Percentiles rank a stretch among this genome's conserved stretches.
Evolutionary conservation across 64 coral and sea anemone species (phyloP).

Genomic region (Platygyra sinensis): DNA sequence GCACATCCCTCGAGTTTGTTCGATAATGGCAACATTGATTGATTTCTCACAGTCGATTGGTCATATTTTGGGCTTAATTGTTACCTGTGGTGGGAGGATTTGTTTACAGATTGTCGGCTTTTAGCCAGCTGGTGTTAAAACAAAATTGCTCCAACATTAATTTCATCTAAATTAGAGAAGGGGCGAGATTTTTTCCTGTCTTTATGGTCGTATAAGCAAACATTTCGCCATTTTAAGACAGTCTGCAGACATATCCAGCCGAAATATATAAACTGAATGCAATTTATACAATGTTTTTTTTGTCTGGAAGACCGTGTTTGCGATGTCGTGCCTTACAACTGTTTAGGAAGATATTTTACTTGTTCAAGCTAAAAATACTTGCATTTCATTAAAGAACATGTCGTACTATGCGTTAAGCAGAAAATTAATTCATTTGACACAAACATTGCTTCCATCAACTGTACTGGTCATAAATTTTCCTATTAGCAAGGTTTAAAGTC

Average conservation of each 20-base stretch:
- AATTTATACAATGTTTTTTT: too few species aligned
- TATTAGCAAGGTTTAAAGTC: too few species aligned
- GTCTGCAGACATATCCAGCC: not conserved
- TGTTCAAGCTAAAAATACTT: not conserved
- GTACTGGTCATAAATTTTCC: too few species aligned
- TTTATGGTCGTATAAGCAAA: not conserved
- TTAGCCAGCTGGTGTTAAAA: not conserved
- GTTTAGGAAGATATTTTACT: not conserved
- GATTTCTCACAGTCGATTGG: not conserved
- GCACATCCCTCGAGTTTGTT: constrained; percentile 4
- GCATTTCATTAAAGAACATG: too few species aligned
- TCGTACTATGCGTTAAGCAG: too few species aligned
- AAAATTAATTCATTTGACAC: too few species aligned
- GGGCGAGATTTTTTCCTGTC: not conserved
- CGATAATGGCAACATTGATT: not conserved
- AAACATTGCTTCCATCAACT: too few species aligned
- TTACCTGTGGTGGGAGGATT: not conserved
- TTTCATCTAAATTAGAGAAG: not conserved
- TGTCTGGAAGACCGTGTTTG: too few species aligned
- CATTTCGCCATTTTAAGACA: not conserved
- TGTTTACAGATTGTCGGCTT: not conserved
- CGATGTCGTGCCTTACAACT: not conserved
- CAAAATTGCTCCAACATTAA: not conserved
- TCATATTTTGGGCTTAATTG: not conserved
- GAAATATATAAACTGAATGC: too few species aligned